Evolutionary conservation across 2,113 vertebrate genomes (phyloP).

Genomic region (human): GRCh38 chr3:151501-152000

Average conservation of each 20-base stretch:
- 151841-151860: no score
- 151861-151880: no score
- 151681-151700: not conserved
- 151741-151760: accelerated
- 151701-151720: not conserved
- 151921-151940: no score
- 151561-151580: not conserved
- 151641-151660: not conserved
- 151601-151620: not conserved
- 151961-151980: no score
- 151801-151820: no score
- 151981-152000: not conserved
- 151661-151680: not conserved
- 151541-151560: not conserved
- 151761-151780: no score
- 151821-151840: no score
- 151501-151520: not conserved
- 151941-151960: no score
- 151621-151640: not conserved
- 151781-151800: no score
- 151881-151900: no score
- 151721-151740: no score
- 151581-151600: not conserved
- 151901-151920: no score
- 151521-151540: not conserved